Conservation (phyloP, 1,140 invertebrate species). For the Drosophila ercepeae region DNA sequence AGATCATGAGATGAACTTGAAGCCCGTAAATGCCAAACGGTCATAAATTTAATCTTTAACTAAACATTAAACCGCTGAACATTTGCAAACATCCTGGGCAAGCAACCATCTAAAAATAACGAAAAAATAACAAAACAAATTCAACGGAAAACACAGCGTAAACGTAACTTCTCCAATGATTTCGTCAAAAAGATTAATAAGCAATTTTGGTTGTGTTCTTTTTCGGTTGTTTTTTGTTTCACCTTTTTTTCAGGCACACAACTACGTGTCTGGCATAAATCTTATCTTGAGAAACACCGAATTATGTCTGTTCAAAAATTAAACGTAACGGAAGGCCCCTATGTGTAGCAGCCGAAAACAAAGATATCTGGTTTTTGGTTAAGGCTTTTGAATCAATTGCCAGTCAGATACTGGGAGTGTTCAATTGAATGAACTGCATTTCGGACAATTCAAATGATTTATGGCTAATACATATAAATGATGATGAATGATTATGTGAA, state of each 20-base stretch:
- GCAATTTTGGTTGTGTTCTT: conserved; percentile 37
- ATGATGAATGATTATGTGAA: conserved; percentile 21
- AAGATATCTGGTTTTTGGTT: conserved; percentile 6
- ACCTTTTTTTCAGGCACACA: conserved; percentile 10
- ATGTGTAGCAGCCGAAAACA: conserved; percentile 11
- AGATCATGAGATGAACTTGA: conserved; percentile 34
- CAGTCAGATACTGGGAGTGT: conserved; percentile 12
- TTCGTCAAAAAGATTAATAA: conserved; percentile 80
- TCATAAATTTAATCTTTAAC: conserved; percentile 58
- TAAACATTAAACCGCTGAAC: conserved; percentile 25
- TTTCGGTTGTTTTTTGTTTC: background rate
- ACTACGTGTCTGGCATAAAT: conserved; percentile 70
- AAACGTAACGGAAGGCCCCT: conserved; percentile 33
- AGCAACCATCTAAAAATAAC: conserved; percentile 31
- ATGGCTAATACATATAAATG: conserved; percentile 28
- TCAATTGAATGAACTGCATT: conserved; percentile 35
- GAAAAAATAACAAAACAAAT: conserved; percentile 22
- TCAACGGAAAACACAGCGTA: conserved; percentile 31
- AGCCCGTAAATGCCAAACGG: conserved; percentile 45
- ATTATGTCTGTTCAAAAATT: conserved; percentile 49
- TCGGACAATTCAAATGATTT: conserved; percentile 13
- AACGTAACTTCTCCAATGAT: conserved; percentile 60
- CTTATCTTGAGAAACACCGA: conserved; percentile 33
- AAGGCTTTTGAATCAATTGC: conserved; percentile 1
- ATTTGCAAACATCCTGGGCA: conserved; percentile 48